Evolutionary conservation across 2,113 vertebrate genomes (phyloP).

Genomic region (Nerophis lumbriciformis): DNA sequence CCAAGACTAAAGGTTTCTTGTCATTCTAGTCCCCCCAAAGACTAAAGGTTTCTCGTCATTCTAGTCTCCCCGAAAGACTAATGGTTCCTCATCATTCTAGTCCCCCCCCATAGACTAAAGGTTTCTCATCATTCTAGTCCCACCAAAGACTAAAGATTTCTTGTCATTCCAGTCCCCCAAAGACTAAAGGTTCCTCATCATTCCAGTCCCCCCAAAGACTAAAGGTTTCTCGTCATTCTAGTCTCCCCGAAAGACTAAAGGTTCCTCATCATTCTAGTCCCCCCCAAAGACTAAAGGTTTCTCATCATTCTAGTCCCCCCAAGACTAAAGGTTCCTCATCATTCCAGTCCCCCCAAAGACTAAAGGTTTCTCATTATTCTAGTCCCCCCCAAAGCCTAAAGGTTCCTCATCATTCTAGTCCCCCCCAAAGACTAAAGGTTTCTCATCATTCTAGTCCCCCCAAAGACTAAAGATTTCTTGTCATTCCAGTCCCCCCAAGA

Average conservation of each 20-base stretch:
- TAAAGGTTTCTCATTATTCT: no score
- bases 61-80: no score
- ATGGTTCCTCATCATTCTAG: background rate
- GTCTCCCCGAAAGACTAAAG: slow-evolving; percentile 4
- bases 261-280: background rate
- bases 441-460: background rate
- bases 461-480: no score
- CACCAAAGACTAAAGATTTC: slow-evolving; percentile 8
- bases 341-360: slow-evolving; percentile 11
- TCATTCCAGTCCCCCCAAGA: slow-evolving; percentile 18
- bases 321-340: background rate
- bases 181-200: no score
- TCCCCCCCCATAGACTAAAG: slow-evolving; percentile 6
- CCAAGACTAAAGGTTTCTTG: slow-evolving; percentile 15
- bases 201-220: slow-evolving; percentile 18
- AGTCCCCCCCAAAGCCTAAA: slow-evolving; percentile 6
- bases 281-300: no score
- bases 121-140: slow-evolving; percentile 26
- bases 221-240: slow-evolving; percentile 24
- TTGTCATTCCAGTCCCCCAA: background rate
- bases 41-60: background rate
- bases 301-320: slow-evolving; percentile 13
- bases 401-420: slow-evolving; percentile 26
- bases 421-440: background rate
- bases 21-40: slow-evolving; percentile 21